These are phyloP conservation scores for Copidosoma floridanum DNA, from an alignment of 1,140 invertebrate species.

Conservation along the genomic window DNA sequence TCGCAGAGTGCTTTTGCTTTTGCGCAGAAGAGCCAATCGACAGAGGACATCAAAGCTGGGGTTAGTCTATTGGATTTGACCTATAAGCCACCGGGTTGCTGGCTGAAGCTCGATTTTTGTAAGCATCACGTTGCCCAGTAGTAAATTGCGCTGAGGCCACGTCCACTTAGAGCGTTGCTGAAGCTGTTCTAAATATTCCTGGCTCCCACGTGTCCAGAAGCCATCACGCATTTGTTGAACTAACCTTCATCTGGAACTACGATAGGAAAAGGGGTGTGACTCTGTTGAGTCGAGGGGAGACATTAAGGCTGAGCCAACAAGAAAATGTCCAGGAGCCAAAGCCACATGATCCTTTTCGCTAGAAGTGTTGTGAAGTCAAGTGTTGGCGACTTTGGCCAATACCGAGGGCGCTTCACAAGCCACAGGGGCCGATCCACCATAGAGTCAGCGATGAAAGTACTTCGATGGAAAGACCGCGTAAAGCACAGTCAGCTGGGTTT, in stretches of 20 bases:
- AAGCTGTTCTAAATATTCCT: constrained; percentile 12
- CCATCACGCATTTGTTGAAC: background rate
- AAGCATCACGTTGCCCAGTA: constrained; percentile 12
- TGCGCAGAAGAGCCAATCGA: too few species aligned
- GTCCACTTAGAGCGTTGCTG: constrained; percentile 25
- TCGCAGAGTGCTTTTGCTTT: too few species aligned
- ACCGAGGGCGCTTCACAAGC: background rate
- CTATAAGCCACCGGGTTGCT: constrained; percentile 16
- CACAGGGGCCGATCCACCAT: constrained; percentile 10
- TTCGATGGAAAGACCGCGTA: background rate
- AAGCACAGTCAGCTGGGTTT: background rate
- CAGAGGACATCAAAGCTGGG: too few species aligned
- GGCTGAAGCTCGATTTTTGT: constrained; percentile 21
- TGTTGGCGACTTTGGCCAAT: constrained; percentile 5
- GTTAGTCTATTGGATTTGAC: too few species aligned
- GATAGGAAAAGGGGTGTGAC: constrained; percentile 4
- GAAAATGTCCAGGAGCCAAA: too few species aligned
- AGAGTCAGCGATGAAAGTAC: background rate
- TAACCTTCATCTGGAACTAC: background rate
- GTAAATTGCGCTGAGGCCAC: background rate
- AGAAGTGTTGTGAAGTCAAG: background rate
- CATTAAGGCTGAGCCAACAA: too few species aligned
- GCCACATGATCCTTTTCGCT: background rate
- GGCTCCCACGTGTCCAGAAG: constrained; percentile 17
- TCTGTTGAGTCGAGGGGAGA: too few species aligned